phyloP scores from a whole-genome alignment of 2,797 vertebrate species.

The Cirrhinus mrigala region DNA sequence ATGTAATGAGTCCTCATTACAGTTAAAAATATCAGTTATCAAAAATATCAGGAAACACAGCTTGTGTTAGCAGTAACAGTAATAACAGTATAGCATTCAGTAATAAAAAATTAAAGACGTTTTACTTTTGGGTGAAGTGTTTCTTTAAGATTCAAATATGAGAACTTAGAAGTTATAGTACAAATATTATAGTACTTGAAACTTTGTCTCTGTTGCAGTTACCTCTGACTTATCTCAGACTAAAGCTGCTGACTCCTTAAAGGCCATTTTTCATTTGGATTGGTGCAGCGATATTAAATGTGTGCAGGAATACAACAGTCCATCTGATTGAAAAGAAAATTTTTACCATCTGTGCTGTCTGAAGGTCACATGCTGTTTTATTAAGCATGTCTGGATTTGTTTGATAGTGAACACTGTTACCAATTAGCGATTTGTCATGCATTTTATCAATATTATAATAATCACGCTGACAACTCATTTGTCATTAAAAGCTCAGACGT shows the following conservation, averaged over 20 bases:
- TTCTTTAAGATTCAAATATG: not conserved
- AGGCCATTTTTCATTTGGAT: not conserved
- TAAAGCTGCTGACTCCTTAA: not conserved
- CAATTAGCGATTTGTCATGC: not conserved
- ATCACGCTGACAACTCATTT: constrained; percentile 9
- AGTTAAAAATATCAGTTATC: no score
- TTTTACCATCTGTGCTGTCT: not conserved
- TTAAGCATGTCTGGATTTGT: constrained; percentile 7
- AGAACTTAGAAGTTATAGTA: not conserved
- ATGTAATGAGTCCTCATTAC: no score
- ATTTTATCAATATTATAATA: not conserved
- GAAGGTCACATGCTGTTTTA: constrained; percentile 21
- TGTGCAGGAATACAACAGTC: constrained; percentile 3
- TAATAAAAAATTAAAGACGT: not conserved
- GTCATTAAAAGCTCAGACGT: not conserved
- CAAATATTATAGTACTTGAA: not conserved
- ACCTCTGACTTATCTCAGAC: not conserved
- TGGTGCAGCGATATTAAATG: not conserved
- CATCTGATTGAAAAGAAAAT: not conserved
- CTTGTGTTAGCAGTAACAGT: not conserved
- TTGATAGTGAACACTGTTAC: not conserved
- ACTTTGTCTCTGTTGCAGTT: constrained; percentile 5
- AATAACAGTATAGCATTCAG: not conserved
- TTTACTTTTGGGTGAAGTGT: not conserved
- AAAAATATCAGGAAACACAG: no score